Base-by-base conservation (phyloP, 2,797 vertebrate species). In the Chiroxiphia lanceolata region DNA sequence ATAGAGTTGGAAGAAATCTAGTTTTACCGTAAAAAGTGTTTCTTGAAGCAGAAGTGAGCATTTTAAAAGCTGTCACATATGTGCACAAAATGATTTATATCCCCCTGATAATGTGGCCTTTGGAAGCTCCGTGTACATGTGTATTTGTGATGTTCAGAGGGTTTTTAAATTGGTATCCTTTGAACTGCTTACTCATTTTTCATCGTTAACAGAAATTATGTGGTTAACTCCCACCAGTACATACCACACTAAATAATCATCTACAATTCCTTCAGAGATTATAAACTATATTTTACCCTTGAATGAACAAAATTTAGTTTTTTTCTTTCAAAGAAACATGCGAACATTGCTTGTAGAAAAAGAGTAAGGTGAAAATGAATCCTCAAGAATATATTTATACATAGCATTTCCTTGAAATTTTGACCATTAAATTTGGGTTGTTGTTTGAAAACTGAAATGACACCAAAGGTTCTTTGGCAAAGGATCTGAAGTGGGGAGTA, bases 401-500 rank as follows among this genome's bases (percentile, higher is more conserved):
- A 50, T 18, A 42, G 38, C 0, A 31, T 89, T 95, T 70, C 33
- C 59, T 93, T 94, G 64, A 86, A 92, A 67, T 50, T 94, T 92
- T 95, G 88, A 71, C 82, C 29, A 90, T 71, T 90, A 90, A 87
- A 95, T 63, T 69, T 70, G 23, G 29, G 22, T 89, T 97, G 38
- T 93, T 93, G 74, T 60, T 96, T 56, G 47, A 97, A 97, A 96
- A 94, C 57, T 90, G 78, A 96, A 97, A 96, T 82, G 79, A 89
- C 90, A 96, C 70, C 20, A 23, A 71, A 77, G 45, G 34, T 86
- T 94, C 79, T 84, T 94, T 97, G 94, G 92, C 90, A 95, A 76
- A 85, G 60, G 88, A 97, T 96, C 89, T 93, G 70, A 95, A 95
- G 51, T 40, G 67, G 33, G 57, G 65, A 97, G 89, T 67, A 95